These are phyloP conservation scores for Psophia crepitans DNA, from an alignment of 2,113 vertebrate genomes.

Conservation along the genomic window DNA sequence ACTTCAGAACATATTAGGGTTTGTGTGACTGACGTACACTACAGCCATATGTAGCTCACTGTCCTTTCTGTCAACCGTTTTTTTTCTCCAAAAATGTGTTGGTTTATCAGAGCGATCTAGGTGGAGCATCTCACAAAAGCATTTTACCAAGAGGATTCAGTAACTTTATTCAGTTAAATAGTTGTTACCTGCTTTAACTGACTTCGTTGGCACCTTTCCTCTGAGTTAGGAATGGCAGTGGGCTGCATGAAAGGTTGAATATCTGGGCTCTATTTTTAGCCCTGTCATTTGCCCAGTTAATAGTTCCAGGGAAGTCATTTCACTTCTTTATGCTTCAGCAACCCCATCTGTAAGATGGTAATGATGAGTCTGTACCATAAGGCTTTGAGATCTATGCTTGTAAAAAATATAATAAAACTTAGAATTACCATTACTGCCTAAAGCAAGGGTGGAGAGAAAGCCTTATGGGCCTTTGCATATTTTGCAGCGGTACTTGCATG, in stretches of 20 bases:
- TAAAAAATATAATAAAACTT: not conserved
- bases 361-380: constrained; percentile 39
- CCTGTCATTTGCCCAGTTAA: constrained; percentile 34
- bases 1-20: constrained; percentile 12
- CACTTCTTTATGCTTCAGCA: constrained; percentile 9
- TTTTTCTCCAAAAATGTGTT: not conserved
- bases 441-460: not conserved
- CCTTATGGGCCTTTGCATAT: not conserved
- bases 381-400: not conserved
- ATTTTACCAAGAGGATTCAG: not conserved
- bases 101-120: not conserved
- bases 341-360: constrained; percentile 48
- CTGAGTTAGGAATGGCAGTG: not conserved
- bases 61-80: not conserved
- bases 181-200: not conserved
- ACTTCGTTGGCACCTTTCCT: not conserved
- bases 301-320: constrained; percentile 46
- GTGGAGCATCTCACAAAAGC: not conserved
- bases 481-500: not conserved
- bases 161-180: not conserved
- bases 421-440: not conserved
- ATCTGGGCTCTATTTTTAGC: constrained; percentile 43
- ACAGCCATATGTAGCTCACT: constrained; percentile 14
- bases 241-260: not conserved
- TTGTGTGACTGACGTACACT: constrained; percentile 4